Evolutionary conservation across 2,797 vertebrate genomes (phyloP).

Genomic region (Toxotes lorentzi): DNA sequence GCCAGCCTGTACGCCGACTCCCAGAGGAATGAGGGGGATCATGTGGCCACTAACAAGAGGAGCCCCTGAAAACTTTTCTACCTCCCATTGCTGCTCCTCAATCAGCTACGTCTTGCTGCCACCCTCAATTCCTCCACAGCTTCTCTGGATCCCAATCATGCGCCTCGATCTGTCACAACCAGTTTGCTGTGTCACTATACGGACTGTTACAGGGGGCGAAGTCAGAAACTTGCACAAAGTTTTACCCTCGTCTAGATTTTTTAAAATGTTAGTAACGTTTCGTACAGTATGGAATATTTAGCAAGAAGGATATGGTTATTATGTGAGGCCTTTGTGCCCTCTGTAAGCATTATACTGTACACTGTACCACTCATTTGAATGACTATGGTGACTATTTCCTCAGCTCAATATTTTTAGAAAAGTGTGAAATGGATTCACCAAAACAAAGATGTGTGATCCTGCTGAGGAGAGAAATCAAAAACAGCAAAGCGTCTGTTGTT

Average conservation of each 20-base stretch:
- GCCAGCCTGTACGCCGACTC: conserved; percentile 61
- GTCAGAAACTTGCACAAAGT: background rate
- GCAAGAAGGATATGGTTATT: background rate
- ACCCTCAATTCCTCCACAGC: conserved; percentile 15
- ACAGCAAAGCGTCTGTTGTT: conserved; percentile 28
- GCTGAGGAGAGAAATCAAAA: conserved; percentile 48
- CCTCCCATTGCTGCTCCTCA: conserved; percentile 39
- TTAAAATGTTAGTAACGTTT: background rate
- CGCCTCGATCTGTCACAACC: conserved; percentile 42
- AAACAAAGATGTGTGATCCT: conserved; percentile 49
- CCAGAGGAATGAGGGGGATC: conserved; percentile 69
- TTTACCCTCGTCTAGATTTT: background rate
- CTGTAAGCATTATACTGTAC: background rate
- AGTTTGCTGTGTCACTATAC: conserved; percentile 42
- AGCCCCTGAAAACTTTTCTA: conserved; percentile 54
- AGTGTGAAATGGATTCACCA: conserved; percentile 5
- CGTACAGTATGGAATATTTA: background rate
- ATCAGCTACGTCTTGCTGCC: conserved; percentile 47
- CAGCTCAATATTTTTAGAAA: background rate
- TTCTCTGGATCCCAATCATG: conserved; percentile 47
- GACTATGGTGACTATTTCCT: conserved; percentile 24
- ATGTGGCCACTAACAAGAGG: conserved; percentile 75
- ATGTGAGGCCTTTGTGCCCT: background rate
- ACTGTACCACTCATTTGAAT: conserved; percentile 6
- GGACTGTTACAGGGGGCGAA: background rate